Evolutionary conservation across 2,797 vertebrate species (phyloP), one percentile per base, ranked within the genome.

Genomic region (Neosalanx taihuensis): DNA sequence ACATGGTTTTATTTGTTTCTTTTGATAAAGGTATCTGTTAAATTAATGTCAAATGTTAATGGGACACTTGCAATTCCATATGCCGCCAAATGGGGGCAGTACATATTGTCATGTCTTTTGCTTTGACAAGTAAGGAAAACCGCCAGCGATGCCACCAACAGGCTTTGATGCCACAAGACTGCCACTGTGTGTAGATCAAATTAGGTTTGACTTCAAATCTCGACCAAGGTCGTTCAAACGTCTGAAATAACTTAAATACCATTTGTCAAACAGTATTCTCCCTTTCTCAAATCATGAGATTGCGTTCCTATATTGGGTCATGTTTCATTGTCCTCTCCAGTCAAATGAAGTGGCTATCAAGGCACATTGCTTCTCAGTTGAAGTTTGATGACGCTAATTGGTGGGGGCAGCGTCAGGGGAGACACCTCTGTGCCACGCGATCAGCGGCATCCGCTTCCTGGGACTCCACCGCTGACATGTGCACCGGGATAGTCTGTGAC

Each of bases 361-460:
- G 37, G 76, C 23, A 6, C 81, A 35, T 82, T 79, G n/a, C 80
- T 80, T 72, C 58, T 57, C 80, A 82, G 78, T 77, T 81, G 20
- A 72, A 71, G 41, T 76, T 76, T 76, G 4, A 3, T 79, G 67
- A 89, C 12, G 37, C 74, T 90, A 89, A 90, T 88, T 87, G 79
- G 75, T 31, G n/a, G n/a, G 31, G 85, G 79, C 84, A 83, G 85
- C 82, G 70, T 81, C 87, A 53, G 26, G 87, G 88, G 87, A 90
- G 80, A 74, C 62, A 66, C 78, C 64, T 73, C 79, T 84, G 79
- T 84, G 15, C 79, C 81, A 74, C 70, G 70, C 83, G 87, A 90
- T 90, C 83, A 73, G 76, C 81, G 33, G 85, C 89, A 90, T 90
- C 87, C 84, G 83, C 76, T 86, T 89, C 79, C 83, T 76, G 72